Conservation (phyloP, 2,113 vertebrate species). For the Morone chrysops region DNA sequence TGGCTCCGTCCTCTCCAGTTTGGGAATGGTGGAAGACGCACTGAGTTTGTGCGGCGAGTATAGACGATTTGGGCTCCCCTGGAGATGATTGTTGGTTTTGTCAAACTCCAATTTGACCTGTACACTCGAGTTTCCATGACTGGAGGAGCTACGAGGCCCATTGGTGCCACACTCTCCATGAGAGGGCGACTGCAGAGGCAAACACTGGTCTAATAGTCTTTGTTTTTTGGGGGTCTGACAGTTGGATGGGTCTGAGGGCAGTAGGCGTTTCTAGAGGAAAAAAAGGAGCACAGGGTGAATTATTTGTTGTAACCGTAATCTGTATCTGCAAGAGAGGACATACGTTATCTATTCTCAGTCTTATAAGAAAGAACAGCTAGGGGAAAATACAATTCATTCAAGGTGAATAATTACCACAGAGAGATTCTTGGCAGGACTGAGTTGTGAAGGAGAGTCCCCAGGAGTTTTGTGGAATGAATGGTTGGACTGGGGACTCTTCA, state of each 20-base stretch:
- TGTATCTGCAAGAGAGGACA: slow-evolving; percentile 26
- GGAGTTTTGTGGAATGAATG: slow-evolving; percentile 83
- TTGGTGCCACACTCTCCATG: slow-evolving; percentile 67
- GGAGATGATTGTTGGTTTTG: slow-evolving; percentile 69
- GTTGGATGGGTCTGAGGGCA: slow-evolving; percentile 76
- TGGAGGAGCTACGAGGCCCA: slow-evolving; percentile 53
- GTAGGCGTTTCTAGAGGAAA: slow-evolving; percentile 82
- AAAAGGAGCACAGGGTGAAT: slow-evolving; percentile 2
- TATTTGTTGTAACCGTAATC: background rate
- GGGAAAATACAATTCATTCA: slow-evolving; percentile 26
- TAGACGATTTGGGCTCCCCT: slow-evolving; percentile 75
- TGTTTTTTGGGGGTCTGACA: slow-evolving; percentile 84
- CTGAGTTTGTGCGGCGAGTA: slow-evolving; percentile 75
- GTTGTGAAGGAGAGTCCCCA: slow-evolving; percentile 82
- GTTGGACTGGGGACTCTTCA: slow-evolving; percentile 83
- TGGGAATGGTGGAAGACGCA: slow-evolving; percentile 53
- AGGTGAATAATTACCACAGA: slow-evolving; percentile 80
- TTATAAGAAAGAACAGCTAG: slow-evolving; percentile 15
- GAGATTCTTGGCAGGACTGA: slow-evolving; percentile 84
- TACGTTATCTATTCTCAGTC: slow-evolving; percentile 2
- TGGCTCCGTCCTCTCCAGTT: slow-evolving; percentile 66
- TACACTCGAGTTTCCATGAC: slow-evolving; percentile 61
- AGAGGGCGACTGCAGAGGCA: slow-evolving; percentile 74
- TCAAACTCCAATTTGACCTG: slow-evolving; percentile 76
- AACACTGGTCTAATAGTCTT: slow-evolving; percentile 77